phyloP scores from a whole-genome alignment of 2,113 vertebrate species.

The Donacobius atricapilla region DNA sequence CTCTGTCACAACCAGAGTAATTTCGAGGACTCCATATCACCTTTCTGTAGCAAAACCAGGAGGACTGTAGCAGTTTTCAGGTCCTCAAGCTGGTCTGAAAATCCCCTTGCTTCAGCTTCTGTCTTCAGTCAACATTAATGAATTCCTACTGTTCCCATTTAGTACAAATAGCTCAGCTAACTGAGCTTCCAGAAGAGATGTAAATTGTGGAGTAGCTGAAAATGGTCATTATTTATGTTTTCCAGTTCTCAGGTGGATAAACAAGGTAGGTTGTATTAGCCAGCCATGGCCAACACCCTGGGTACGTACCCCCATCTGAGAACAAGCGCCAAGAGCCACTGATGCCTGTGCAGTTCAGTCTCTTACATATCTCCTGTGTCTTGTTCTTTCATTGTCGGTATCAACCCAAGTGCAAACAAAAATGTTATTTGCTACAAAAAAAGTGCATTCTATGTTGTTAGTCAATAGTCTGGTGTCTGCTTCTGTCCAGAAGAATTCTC shows the following conservation, averaged over 20 bases:
- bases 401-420: background rate
- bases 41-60: background rate
- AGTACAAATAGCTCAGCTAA: background rate
- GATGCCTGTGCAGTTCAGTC: background rate
- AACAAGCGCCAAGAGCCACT: background rate
- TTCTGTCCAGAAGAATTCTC: background rate
- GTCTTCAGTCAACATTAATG: background rate
- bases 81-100: background rate
- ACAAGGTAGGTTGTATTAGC: background rate
- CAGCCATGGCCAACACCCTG: fast-evolving
- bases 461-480: background rate
- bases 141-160: background rate
- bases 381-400: background rate
- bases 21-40: background rate
- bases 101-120: background rate
- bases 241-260: background rate
- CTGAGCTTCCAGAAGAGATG: background rate
- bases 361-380: background rate
- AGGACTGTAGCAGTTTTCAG: background rate
- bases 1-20: background rate
- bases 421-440: background rate
- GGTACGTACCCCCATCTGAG: background rate
- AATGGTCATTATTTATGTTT: background rate
- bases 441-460: background rate
- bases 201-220: background rate